phyloP scores from a whole-genome alignment of 2,888 invertebrate species.

The Parapristionchus giblindavisi region DNA sequence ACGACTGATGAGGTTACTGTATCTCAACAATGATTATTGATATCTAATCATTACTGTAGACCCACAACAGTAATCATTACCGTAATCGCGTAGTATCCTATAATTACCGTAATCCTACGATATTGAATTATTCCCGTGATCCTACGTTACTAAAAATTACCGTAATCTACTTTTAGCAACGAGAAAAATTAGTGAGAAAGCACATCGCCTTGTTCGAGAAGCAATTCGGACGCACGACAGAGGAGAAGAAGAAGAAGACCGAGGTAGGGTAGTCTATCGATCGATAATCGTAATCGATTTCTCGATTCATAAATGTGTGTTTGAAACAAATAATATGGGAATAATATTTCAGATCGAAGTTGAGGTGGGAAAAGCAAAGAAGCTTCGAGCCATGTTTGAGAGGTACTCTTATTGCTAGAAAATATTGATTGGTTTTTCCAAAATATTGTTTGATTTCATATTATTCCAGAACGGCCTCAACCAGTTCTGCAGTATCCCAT shows the following conservation, averaged over 20 bases:
- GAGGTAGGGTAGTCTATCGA: not conserved
- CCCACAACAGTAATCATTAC: too few species aligned
- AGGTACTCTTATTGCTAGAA: not conserved
- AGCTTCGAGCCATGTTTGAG: not conserved
- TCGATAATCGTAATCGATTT: not conserved
- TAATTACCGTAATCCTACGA: too few species aligned
- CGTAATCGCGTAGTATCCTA: too few species aligned
- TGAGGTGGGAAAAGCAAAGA: not conserved
- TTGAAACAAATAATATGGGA: too few species aligned
- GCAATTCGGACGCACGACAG: conserved; percentile 1
- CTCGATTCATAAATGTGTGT: too few species aligned
- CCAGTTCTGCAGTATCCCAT: not conserved
- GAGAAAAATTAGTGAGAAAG: not conserved
- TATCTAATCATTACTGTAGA: not conserved
- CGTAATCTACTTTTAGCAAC: not conserved
- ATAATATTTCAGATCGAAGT: conserved; percentile 6
- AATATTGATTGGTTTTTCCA: not conserved
- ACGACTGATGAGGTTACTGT: conserved; percentile 18
- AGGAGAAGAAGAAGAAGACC: conserved; percentile 6
- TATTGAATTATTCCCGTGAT: too few species aligned
- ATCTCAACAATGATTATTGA: not conserved
- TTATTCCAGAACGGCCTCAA: not conserved
- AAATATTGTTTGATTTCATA: not conserved
- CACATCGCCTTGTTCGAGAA: conserved; percentile 18
- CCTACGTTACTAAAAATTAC: too few species aligned